Conservation (phyloP, 1,140 invertebrate genomes). For the Pseudomyrmex cubaensis region DNA sequence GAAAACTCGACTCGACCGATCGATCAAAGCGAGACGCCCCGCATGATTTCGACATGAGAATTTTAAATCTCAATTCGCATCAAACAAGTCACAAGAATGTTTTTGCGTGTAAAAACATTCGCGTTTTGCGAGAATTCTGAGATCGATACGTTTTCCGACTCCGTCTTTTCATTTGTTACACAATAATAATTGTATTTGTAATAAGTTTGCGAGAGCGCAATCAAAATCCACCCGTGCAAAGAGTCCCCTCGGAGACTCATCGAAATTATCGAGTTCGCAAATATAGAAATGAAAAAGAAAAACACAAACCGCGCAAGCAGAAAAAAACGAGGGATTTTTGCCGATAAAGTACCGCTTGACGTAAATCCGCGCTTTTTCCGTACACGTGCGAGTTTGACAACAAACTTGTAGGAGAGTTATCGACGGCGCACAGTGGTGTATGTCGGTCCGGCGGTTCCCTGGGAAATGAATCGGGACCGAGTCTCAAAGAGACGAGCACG, state of each 20-base stretch:
- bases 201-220: conserved; percentile 22
- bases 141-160: not conserved
- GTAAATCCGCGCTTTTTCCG: conserved; percentile 62
- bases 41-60: not conserved
- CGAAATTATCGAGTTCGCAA: not conserved
- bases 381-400: conserved; percentile 81
- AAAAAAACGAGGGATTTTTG: not conserved
- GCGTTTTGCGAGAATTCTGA: not conserved
- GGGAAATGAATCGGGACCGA: not conserved
- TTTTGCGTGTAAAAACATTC: not conserved
- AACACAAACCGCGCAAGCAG: not conserved
- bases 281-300: conserved; percentile 24
- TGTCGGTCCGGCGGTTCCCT: conserved; percentile 46
- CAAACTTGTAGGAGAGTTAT: conserved; percentile 79
- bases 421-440: conserved; percentile 72
- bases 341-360: conserved; percentile 27
- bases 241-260: conserved; percentile 16
- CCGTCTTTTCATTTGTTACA: conserved; percentile 1
- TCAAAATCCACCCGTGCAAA: not conserved
- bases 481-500: not conserved
- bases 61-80: not conserved
- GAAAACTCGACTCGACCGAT: not conserved
- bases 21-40: not conserved
- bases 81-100: not conserved
- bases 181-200: conserved; percentile 11